A percentile compares a stretch with the other conserved stretches of the same genome.
Conservation (phyloP, 2,113 vertebrate species). For the Syrmaticus mikado region DNA sequence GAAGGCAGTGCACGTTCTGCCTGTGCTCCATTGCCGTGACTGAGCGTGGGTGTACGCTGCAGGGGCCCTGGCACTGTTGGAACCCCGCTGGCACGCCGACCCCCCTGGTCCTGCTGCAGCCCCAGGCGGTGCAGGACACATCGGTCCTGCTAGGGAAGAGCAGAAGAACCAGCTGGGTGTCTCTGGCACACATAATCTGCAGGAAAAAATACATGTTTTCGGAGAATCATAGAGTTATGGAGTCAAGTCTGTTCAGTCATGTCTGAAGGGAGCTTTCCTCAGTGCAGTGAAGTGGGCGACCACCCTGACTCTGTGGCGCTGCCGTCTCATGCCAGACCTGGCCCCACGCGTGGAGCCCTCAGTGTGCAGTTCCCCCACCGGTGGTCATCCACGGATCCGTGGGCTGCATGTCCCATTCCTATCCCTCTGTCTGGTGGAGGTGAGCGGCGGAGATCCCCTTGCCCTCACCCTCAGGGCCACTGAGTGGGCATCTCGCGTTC, state of each 20-base stretch:
- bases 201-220: conserved; percentile 45
- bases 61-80: not conserved
- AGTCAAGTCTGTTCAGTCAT: too few relatives aligned
- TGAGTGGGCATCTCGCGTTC: not conserved
- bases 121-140: not conserved
- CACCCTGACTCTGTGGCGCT: too few relatives aligned
- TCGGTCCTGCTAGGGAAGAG: conserved; percentile 39
- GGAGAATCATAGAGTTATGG: too few relatives aligned
- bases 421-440: not conserved
- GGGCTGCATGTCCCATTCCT: not conserved
- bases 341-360: not conserved
- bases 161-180: conserved; percentile 34
- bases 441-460: not conserved
- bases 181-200: conserved; percentile 32
- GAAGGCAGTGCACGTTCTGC: conserved; percentile 20
- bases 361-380: not conserved
- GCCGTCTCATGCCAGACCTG: not conserved
- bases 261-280: conserved; percentile 10
- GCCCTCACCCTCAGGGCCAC: not conserved
- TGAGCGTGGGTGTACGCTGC: not conserved
- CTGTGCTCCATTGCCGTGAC: not conserved
- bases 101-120: not conserved
- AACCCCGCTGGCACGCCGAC: not conserved
- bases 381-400: conserved; percentile 29
- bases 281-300: not conserved